These are phyloP conservation scores for Apistogramma diplotaenia DNA, from an alignment of 2,113 vertebrate genomes.

Conservation along the genomic window DNA sequence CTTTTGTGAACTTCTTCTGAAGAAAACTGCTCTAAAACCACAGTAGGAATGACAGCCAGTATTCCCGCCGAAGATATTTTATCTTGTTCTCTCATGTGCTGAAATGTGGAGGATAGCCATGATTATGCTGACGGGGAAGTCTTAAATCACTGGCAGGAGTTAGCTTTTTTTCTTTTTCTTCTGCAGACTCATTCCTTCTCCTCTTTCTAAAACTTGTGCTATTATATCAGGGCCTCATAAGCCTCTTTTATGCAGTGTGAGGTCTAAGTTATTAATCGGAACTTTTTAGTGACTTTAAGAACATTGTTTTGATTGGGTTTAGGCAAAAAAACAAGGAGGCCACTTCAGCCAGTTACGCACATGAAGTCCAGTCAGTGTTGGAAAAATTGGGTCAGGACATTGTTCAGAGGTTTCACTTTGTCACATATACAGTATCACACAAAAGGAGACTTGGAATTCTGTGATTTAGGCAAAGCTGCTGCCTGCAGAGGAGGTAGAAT, in stretches of 20 bases:
- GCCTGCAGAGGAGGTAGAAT: neutral
- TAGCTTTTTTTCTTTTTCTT: conserved; percentile 22
- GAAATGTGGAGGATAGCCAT: conserved; percentile 41
- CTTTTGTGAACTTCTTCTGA: conserved; percentile 48
- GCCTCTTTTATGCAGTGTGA: neutral
- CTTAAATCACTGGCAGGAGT: conserved; percentile 60
- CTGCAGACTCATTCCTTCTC: conserved; percentile 47
- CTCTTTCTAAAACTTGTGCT: neutral
- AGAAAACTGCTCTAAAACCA: conserved; percentile 8
- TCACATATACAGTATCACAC: too few species aligned
- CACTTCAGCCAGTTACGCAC: neutral
- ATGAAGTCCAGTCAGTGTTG: neutral
- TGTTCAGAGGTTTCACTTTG: neutral
- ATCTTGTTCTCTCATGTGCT: conserved; percentile 44
- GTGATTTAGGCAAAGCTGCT: neutral
- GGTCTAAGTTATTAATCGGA: neutral
- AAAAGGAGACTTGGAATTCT: neutral
- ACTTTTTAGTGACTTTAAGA: neutral
- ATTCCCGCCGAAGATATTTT: conserved; percentile 52
- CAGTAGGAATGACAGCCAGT: conserved; percentile 33
- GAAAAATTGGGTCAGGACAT: neutral
- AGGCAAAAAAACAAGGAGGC: neutral
- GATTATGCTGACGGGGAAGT: conserved; percentile 50
- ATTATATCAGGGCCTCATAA: neutral
- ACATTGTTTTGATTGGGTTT: neutral